Evolutionary conservation across 2,113 vertebrate species (phyloP), one percentile per base, ranked within the genome.

Genomic region (Hirundichthys speculiger): DNA sequence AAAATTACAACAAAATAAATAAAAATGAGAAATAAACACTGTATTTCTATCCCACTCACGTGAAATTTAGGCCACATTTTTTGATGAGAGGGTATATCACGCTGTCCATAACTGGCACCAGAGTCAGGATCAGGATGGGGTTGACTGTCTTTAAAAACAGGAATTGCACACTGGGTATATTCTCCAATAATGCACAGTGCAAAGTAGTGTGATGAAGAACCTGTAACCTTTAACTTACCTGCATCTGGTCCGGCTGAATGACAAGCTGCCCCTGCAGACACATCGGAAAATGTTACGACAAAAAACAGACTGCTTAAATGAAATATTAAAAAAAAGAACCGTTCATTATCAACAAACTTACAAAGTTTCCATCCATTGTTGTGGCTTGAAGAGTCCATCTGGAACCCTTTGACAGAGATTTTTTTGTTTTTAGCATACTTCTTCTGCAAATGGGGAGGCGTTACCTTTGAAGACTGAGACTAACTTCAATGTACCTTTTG

Each of bases 351-450:
- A 39, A 43, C 27, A 56, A 65, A 95, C 97, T 77, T 93, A 98
- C 98, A 84, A 99, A 94, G 73, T 94, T 71, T 53, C 96, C 97
- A 55, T 89, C 61, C 97, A 98, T 96, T 1, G 85, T 92, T 41
- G 96, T 95, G 49, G 98, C 98, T 79, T 99, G 97, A 19, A 99
- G 80, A 2, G 97, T 99, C 98, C 97, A 99, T 65, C 96, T 93
- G 12, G 96, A 99, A 3, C 95, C 96, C 98, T 99, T 77, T 25
- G 58, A 66, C 19, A 42, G 2, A 81, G 2, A 58, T 2, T 13
- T 16, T n/a, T n/a, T n/a, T n/a, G 1, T 27, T 12, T 18, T 82
- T 20, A 74, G 42, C 5, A 52, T 1, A 38, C 56, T 39, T 64
- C 0, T 13, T 9, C 47, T 22, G 3, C 4, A 24, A 39, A 38